phyloP scores from a whole-genome alignment of 2,888 invertebrate genomes.

The Spilosoma lubricipeda region DNA sequence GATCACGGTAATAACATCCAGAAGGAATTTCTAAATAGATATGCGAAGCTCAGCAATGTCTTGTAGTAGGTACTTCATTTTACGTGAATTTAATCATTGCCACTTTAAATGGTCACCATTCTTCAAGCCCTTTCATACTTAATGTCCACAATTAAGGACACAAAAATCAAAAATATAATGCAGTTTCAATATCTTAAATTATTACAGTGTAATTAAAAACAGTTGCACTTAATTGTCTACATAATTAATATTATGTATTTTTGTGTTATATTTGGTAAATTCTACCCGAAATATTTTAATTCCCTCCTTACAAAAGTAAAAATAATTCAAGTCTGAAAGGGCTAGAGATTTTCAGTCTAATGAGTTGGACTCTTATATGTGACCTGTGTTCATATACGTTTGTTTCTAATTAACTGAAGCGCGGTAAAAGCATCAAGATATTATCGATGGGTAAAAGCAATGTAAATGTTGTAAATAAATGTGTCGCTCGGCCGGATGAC shows the following conservation, averaged over 20 bases:
- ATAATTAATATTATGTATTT: too few relatives aligned
- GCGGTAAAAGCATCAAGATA: too few relatives aligned
- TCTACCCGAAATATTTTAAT: too few relatives aligned
- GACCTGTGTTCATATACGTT: not conserved
- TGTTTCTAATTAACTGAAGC: not conserved
- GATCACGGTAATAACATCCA: not conserved
- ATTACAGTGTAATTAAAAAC: too few relatives aligned
- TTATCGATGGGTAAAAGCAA: not conserved
- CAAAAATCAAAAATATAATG: too few relatives aligned
- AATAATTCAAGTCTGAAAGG: too few relatives aligned
- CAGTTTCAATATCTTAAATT: too few relatives aligned
- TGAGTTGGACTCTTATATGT: not conserved
- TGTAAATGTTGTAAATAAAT: not conserved
- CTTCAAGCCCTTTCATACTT: not conserved
- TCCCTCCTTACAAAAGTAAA: too few relatives aligned
- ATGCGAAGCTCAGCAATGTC: not conserved
- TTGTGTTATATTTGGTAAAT: too few relatives aligned
- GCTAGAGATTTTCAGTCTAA: not conserved
- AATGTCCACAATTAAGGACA: too few relatives aligned
- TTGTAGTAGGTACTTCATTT: not conserved
- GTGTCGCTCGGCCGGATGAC: not conserved
- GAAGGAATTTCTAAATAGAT: too few relatives aligned
- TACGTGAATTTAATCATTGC: not conserved
- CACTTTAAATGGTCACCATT: not conserved
- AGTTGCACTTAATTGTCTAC: too few relatives aligned